phyloP scores from a whole-genome alignment of 2,888 invertebrate species.

The Troides helena region DNA sequence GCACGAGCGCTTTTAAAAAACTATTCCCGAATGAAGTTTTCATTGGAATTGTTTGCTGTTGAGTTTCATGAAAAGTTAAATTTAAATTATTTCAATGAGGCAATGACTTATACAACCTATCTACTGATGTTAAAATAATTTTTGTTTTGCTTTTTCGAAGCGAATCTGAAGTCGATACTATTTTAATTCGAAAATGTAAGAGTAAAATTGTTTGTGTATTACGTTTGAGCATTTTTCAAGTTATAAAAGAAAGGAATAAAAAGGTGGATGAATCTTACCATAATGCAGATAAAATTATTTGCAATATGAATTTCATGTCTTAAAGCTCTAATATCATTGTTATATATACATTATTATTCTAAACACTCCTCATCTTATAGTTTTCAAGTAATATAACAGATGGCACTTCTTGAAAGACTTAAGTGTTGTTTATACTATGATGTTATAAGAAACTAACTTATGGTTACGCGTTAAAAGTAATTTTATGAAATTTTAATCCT shows the following conservation, averaged over 20 bases:
- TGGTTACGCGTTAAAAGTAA: too few relatives aligned
- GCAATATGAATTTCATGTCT: background rate
- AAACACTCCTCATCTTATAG: background rate
- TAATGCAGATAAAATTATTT: background rate
- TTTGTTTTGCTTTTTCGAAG: background rate
- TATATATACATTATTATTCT: background rate
- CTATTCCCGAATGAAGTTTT: constrained; percentile 43
- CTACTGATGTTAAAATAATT: background rate
- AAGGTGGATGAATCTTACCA: background rate
- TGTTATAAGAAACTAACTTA: background rate
- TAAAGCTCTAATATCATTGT: background rate
- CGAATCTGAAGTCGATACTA: background rate
- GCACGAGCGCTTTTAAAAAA: constrained; percentile 43
- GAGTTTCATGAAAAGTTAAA: constrained; percentile 34
- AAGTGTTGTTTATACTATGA: background rate
- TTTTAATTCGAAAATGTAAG: background rate
- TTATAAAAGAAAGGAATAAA: too few relatives aligned
- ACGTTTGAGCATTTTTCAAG: too few relatives aligned
- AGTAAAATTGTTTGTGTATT: background rate
- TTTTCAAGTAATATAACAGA: background rate
- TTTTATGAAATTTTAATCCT: background rate
- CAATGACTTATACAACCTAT: constrained; percentile 28
- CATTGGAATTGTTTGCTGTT: constrained; percentile 37
- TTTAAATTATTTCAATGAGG: constrained; percentile 38
- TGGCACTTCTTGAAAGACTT: background rate